Evolutionary conservation across 2,888 invertebrate genomes (phyloP), one percentile per base, ranked within the genome.

Genomic region (Ypsolopha scabrella): DNA sequence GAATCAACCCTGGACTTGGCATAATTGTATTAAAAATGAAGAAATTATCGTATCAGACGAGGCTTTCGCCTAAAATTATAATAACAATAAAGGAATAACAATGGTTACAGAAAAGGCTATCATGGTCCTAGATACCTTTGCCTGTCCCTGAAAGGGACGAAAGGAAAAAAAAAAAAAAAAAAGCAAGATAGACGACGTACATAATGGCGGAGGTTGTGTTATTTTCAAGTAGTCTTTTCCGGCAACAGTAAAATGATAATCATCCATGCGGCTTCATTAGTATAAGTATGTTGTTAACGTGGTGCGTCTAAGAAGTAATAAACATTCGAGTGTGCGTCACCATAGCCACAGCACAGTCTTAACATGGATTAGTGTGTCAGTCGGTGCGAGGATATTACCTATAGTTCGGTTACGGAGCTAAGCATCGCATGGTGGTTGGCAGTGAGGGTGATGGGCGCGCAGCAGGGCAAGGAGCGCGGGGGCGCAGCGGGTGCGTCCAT

Each of bases 401-500:
- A n/a, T 41, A n/a, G 13, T 11, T 50, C n/a, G 33, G 41, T 59
- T 57, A 54, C 34, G 41, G 41, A 6, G 51, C 13, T 39, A 33
- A 6, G 6, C 34, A 60, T 60, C 58, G 50, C 35, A 49, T 49
- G 52, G 51, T 35, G 24, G 46, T 13, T 9, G 34, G 55, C 55
- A 58, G 54, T 56, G 56, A 14, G 50, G 50, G 87, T 75, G 78
- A 96, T 96, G 96, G 96, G 96, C 82, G 95, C 95, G 75, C 96
- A 96, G 90, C 96, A 95, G 89, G 94, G 94, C 78, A 96, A 96
- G 88, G 96, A 96, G 88, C 92, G 94, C 77, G 91, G 92, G 69
- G 89, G 92, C 70, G 90, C 91, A 69, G 88, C 89, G 75, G 93
- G 90, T 68, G 91, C 91, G 70, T 91, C 93, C 63, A 90, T 92